Evolutionary conservation across 2,113 vertebrate species (phyloP).

Genomic region (Nasalis larvatus): DNA sequence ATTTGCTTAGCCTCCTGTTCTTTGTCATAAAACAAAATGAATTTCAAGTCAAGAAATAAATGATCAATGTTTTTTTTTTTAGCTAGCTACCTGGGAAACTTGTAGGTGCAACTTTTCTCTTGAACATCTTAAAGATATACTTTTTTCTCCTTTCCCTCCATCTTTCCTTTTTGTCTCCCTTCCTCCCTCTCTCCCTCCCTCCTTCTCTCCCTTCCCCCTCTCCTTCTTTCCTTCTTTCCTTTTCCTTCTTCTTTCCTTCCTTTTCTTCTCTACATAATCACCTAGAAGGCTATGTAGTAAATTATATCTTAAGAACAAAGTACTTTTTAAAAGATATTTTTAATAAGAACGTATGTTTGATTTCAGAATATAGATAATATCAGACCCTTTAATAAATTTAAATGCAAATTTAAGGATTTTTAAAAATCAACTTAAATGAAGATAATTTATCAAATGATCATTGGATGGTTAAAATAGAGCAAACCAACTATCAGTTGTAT

Average conservation of each 20-base stretch:
- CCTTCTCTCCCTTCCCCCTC: not conserved
- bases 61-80: not conserved
- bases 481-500: not conserved
- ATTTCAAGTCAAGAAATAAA: not conserved
- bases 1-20: not conserved
- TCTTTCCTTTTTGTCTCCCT: no score
- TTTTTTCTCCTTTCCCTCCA: not conserved
- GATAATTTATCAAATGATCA: not conserved
- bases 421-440: not conserved
- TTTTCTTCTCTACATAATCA: not conserved
- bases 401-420: not conserved
- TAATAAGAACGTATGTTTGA: not conserved
- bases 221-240: not conserved
- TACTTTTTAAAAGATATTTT: not conserved
- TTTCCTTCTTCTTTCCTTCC: not conserved
- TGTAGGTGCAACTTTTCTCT: not conserved
- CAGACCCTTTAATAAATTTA: not conserved
- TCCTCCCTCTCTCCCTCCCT: not conserved
- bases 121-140: not conserved
- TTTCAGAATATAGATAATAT: conserved; percentile 2
- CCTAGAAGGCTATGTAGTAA: not conserved
- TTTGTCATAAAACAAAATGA: not conserved
- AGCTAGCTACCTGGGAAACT: not conserved
- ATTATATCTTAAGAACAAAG: not conserved
- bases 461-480: not conserved